These are phyloP conservation scores for Phoxinus dragarum DNA, from an alignment of 2,797 vertebrate genomes.

Conservation along the genomic window DNA sequence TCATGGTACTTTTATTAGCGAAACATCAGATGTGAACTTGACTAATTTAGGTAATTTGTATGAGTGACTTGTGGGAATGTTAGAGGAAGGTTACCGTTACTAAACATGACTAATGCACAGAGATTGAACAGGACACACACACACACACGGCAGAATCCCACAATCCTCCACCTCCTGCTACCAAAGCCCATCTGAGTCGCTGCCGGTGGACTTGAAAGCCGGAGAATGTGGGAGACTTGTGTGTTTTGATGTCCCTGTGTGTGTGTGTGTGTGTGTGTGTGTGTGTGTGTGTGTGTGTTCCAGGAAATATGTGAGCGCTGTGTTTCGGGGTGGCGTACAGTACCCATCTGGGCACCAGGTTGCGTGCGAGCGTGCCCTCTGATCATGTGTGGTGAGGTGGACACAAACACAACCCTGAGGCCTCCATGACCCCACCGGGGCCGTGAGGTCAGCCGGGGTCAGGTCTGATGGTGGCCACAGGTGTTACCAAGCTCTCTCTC, in stretches of 20 bases:
- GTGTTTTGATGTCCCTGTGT: conserved; percentile 30
- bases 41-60: background rate
- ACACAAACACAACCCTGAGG: conserved; percentile 26
- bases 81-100: background rate
- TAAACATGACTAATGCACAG: background rate
- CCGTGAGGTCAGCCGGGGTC: background rate
- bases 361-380: background rate
- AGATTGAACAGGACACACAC: conserved; percentile 10
- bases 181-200: conserved; percentile 34
- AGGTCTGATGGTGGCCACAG: conserved; percentile 27
- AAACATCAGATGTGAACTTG: background rate
- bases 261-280: conserved; percentile 36
- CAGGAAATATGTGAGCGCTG: background rate
- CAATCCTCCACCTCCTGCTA: background rate
- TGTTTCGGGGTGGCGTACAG: conserved; percentile 10
- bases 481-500: conserved; percentile 13
- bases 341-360: conserved; percentile 48
- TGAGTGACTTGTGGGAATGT: background rate
- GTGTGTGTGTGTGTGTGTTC: conserved; percentile 13
- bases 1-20: background rate
- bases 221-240: conserved; percentile 24
- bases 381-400: conserved; percentile 28
- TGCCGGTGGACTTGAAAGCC: conserved; percentile 48
- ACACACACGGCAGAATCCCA: conserved; percentile 13
- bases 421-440: background rate